Conservation (phyloP, 2,888 invertebrate species). For the Orthosia cruda region DNA sequence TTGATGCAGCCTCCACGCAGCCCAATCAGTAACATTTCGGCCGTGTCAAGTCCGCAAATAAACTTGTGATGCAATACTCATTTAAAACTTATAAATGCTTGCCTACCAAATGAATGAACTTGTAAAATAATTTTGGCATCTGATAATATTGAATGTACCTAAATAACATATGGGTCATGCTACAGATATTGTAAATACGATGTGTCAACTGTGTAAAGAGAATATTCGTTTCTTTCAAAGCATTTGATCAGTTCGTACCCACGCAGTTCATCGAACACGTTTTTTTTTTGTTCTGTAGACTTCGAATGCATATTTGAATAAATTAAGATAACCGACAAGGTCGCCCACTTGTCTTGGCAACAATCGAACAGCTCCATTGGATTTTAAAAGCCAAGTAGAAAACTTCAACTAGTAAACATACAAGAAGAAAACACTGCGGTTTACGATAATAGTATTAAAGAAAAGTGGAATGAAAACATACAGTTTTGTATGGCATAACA, state of each 20-base stretch:
- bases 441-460: constrained; percentile 20
- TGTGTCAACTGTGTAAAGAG: constrained; percentile 28
- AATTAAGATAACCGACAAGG: constrained; percentile 81
- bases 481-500: constrained; percentile 44
- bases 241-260: constrained; percentile 26
- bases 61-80: constrained; percentile 83
- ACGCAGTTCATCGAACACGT: constrained; percentile 24
- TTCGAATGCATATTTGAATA: constrained; percentile 76
- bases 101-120: constrained; percentile 56
- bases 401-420: neutral
- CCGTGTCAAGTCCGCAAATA: constrained; percentile 85
- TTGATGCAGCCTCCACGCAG: constrained; percentile 63
- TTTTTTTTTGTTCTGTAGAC: constrained; percentile 42
- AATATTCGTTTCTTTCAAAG: constrained; percentile 19
- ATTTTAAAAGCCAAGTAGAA: constrained; percentile 7
- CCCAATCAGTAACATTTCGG: constrained; percentile 74
- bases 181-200: constrained; percentile 28
- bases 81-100: constrained; percentile 72
- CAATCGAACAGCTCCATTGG: constrained; percentile 18
- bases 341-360: constrained; percentile 60
- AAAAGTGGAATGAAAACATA: constrained; percentile 26
- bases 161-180: constrained; percentile 45
- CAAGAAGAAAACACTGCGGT: constrained; percentile 5
- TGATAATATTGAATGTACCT: constrained; percentile 66
- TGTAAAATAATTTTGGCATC: constrained; percentile 72